phyloP scores from a whole-genome alignment of 2,113 vertebrate species.

The Hemichromis elongatus region DNA sequence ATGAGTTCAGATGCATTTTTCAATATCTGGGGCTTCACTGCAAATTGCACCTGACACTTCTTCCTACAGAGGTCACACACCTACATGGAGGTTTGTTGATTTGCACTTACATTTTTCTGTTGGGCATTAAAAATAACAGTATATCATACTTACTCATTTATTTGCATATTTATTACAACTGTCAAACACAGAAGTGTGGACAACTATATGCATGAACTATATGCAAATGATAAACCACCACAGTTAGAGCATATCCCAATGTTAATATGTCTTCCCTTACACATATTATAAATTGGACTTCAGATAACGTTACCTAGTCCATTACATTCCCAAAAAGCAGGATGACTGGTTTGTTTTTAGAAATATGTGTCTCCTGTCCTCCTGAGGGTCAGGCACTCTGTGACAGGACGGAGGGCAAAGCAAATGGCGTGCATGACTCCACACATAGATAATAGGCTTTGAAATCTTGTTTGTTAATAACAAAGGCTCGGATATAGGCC shows the following conservation, averaged over 20 bases:
- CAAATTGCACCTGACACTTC: not conserved
- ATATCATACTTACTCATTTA: not conserved
- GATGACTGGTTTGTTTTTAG: not conserved
- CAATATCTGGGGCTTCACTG: not conserved
- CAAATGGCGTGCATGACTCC: constrained; percentile 16
- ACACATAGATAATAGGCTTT: constrained; percentile 50
- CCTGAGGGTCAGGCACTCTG: not conserved
- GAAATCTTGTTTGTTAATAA: constrained; percentile 54
- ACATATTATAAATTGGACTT: not conserved
- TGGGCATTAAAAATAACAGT: not conserved
- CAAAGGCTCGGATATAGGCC: constrained; percentile 39
- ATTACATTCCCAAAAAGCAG: constrained; percentile 25
- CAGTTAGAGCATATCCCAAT: not conserved
- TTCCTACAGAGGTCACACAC: not conserved
- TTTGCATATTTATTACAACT: not conserved
- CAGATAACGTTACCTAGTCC: not conserved
- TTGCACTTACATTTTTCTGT: not conserved
- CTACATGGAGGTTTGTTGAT: not conserved
- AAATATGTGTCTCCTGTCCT: not conserved
- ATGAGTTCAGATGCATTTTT: not conserved
- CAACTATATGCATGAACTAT: not conserved
- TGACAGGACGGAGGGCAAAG: not conserved
- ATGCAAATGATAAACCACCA: constrained; percentile 5
- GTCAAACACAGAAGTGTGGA: not conserved
- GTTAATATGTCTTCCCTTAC: not conserved